These are phyloP conservation scores for Notamacropus eugenii DNA, from an alignment of 2,797 vertebrate genomes.

Conservation along the genomic window DNA sequence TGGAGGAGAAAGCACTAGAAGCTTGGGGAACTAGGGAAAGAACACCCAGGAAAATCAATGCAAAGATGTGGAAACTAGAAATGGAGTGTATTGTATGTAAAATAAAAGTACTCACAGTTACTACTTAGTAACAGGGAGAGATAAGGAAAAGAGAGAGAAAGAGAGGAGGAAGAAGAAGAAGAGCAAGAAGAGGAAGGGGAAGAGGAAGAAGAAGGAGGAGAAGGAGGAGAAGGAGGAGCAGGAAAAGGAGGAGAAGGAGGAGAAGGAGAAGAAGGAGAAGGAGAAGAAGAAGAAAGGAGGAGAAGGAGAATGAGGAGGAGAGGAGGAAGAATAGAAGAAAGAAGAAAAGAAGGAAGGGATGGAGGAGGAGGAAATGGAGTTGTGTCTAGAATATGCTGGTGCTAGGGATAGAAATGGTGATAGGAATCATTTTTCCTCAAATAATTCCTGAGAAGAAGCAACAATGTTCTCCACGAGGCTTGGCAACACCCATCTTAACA, in stretches of 20 bases:
- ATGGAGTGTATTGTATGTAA: conserved; percentile 43
- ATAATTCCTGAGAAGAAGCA: background rate
- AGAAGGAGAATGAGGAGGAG: background rate
- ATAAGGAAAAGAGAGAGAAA: background rate
- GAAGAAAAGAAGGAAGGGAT: background rate
- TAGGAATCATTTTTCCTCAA: background rate
- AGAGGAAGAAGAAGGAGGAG: no score
- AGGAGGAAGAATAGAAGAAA: background rate
- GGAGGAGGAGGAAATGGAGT: background rate
- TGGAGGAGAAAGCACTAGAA: background rate
- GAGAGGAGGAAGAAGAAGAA: background rate
- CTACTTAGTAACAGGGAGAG: background rate
- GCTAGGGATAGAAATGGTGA: background rate
- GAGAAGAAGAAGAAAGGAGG: background rate
- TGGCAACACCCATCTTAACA: background rate
- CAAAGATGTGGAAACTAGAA: background rate
- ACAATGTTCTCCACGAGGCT: background rate
- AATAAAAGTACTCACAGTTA: background rate
- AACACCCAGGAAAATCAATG: background rate
- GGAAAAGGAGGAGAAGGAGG: fast-evolving
- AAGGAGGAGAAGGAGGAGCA: no score
- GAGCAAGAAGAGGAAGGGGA: no score
- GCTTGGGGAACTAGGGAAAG: background rate
- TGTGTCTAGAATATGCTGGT: background rate
- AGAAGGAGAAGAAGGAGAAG: background rate